Evolutionary conservation across 2,888 invertebrate species (phyloP).

Genomic region (Ophion costatus): DNA sequence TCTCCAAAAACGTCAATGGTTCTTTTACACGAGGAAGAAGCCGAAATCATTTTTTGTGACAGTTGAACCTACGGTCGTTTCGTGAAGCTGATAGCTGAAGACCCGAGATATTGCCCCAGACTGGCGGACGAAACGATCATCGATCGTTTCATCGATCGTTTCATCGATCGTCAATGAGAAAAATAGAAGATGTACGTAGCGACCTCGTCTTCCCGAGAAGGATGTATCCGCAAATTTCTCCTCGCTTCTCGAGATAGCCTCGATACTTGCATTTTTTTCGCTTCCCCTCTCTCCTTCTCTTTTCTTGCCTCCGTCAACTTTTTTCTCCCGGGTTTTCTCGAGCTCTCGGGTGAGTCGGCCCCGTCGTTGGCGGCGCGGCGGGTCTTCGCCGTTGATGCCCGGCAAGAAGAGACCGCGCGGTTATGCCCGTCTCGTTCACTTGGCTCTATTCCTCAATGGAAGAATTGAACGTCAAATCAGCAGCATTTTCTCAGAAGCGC

Average conservation of each 20-base stretch:
- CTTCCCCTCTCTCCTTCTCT: conserved; percentile 27
- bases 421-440: too few relatives aligned
- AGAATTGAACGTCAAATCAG: too few relatives aligned
- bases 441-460: too few relatives aligned
- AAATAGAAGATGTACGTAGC: conserved; percentile 49
- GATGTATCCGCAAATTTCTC: conserved; percentile 63
- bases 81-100: not conserved
- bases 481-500: too few relatives aligned
- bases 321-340: conserved; percentile 64
- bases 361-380: too few relatives aligned
- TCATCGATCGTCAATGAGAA: conserved; percentile 29
- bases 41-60: not conserved
- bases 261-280: conserved; percentile 51
- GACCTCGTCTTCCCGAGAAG: conserved; percentile 64
- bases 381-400: too few relatives aligned
- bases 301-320: conserved; percentile 47
- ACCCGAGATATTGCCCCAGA: conserved; percentile 32
- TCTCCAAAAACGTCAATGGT: too few relatives aligned
- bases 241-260: conserved; percentile 63
- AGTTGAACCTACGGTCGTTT: not conserved
- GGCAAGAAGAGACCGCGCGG: too few relatives aligned
- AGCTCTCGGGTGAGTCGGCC: conserved; percentile 38
- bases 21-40: too few relatives aligned
- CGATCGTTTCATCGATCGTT: too few relatives aligned
- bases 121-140: conserved; percentile 34